Conservation (phyloP, 2,113 vertebrate species). For the Heterochromis multidens region DNA sequence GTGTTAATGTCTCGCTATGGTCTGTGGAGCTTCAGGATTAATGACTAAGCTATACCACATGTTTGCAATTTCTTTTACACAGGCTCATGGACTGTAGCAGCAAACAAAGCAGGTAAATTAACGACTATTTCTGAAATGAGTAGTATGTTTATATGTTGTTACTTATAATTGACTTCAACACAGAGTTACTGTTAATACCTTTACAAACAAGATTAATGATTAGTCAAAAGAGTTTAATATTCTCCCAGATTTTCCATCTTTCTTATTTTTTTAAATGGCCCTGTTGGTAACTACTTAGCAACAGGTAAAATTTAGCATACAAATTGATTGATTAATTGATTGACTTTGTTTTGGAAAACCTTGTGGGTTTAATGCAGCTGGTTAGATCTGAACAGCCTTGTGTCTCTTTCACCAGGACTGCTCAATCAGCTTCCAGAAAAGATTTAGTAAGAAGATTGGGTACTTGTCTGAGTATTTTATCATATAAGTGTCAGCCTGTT, state of each 20-base stretch:
- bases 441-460: not conserved
- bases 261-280: not conserved
- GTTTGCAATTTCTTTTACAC: not conserved
- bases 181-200: not conserved
- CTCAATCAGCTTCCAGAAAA: not conserved
- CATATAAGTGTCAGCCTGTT: not conserved
- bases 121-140: not conserved
- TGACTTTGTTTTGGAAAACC: not conserved
- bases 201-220: not conserved
- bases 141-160: not conserved
- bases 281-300: not conserved
- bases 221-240: not conserved
- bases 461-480: not conserved
- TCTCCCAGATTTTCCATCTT: not conserved
- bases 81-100: not conserved
- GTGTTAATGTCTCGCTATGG: not conserved
- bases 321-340: too few relatives aligned
- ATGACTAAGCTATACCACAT: not conserved
- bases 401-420: not conserved
- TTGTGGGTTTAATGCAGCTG: not conserved
- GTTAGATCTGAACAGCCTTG: not conserved
- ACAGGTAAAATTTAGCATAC: not conserved
- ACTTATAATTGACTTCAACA: not conserved
- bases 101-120: constrained; percentile 11
- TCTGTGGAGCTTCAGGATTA: not conserved